Base-by-base conservation (phyloP, 2,888 invertebrate genomes). In the Leptopilina syphax region DNA sequence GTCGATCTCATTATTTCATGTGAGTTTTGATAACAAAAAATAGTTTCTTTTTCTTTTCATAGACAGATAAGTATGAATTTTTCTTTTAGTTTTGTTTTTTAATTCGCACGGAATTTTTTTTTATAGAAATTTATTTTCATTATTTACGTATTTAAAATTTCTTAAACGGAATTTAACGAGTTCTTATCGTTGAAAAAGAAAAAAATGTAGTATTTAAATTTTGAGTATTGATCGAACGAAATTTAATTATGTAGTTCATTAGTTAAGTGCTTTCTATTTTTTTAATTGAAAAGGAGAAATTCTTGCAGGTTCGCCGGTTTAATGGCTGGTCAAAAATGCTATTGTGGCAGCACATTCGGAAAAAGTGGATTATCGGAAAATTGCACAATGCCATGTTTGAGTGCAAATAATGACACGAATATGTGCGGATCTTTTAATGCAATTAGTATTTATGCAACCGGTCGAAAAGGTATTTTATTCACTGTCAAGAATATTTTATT, bases 371-470 rank as follows among this genome's bases (percentile, higher is more conserved):
- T 85, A 1, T 90, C 92, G 0, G 81, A 83, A 60, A 87, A 86
- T 34, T 96, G 95, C 86, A 92, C 92, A 83, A 93, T 92, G 12
- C 93, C 93, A 0, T 96, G 96, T 85, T 92, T 93, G 8, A 63
- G 24, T 8, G 94, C 50, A 50, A 10, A 94, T 79, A 95, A 95
- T 88, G 93, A 93, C 54, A 92, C 93, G 0, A 94, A 94, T 86
- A 93, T 93, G 81, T 96, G 96, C 88, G 96, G 96, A 1, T 96
- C 96, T 0, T 92, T 93, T 0, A 93, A 93, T 47, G 94, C 95
- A 0, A 95, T 95, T 79, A 95, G 95, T 85, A 94, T 96, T 50
- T 96, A 96, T 87, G 94, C 94, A 65, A 96, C 96, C 0, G 95
- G 94, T 24, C 91, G 93, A 81, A 90, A 89, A 89, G 92, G 92